Evolutionary conservation across 2,113 vertebrate species (phyloP), one percentile per base, ranked within the genome.

Genomic region (Lynx canadensis): DNA sequence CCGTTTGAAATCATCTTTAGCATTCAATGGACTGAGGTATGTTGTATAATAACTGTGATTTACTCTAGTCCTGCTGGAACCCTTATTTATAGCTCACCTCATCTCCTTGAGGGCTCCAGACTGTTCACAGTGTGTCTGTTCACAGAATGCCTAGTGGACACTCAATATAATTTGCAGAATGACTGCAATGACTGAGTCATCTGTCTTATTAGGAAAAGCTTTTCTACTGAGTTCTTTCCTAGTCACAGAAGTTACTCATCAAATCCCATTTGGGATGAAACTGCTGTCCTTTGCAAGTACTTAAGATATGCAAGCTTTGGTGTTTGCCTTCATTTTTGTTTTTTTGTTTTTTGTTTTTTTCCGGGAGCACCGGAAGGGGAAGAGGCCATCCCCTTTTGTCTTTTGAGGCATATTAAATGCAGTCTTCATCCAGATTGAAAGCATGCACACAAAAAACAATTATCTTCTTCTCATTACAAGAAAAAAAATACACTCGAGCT

Each of bases 231-330:
- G 69, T 90, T 79, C 41, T 36, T 71, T 87, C 50, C 79, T 0
- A 1, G 74, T 95, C 65, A 91, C 29, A 92, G 80, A 76, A 92
- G 88, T 90, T 85, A 88, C 69, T 97, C 68, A 76, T 76, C 66
- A 83, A 93, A 85, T 95, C 76, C 74, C 69, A 69, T 66, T 84
- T 71, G 78, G 66, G 50, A 91, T 68, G 45, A 95, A 96, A 94
- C 36, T 57, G 65, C 65, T 90, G 57, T 83, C 91, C 80, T 94
- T 57, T 94, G 95, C 88, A 84, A 94, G 94, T 83, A 38, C 57
- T 80, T 76, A 63, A 16, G 33, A 84, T 80, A 85, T 60, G 55
- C 55, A 80, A 41, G 36, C n/a, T 83, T 89, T 83, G 38, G 21
- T 74, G 23, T 57, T 86, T 80, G 74, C 68, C 41, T 92, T 86